Evolutionary conservation across 1,140 invertebrate species (phyloP), one percentile per base, ranked within the genome.

Genomic region (Uloborus diversus): DNA sequence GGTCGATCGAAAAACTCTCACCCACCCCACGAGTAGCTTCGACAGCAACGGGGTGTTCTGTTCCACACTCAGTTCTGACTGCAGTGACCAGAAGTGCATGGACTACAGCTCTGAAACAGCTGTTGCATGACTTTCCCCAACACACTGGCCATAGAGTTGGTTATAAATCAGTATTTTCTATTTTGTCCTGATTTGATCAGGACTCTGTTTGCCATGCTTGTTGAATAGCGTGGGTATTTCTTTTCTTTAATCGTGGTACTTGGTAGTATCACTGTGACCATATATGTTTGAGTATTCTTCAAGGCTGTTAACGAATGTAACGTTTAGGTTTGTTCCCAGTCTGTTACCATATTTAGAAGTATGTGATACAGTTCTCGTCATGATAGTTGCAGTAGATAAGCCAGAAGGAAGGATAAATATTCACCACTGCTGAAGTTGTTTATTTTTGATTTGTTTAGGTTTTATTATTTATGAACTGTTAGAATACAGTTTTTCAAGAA

Each of bases 81-180:
- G 25, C 1, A 37, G 32, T 14, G 28, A 57, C 9, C 28, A 33
- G 23, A 32, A 56, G 25, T 11, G 30, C 4, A 37, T 30, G n/a
- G 65, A 68, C 42, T 59, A 59, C 35, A 69, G 76, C 53, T 69
- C 64, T 35, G 76, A 79, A 69, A 68, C 76, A 51, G 76, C 76
- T 33, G 76, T 66, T 5, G 76, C 76, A 47, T 79, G 76, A 79
- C 9, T 53, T 53, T 17, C 23, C 5, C 5, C 5, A 7, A n/a
- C 5, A 20, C 5, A 7, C 7, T 17, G 4, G 17, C 20, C 1
- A 53, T 20, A 9, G 23, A n/a, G 49, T 20, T 20, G 17, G 17
- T 9, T 14, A 20, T 5, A 53, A 42, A 53, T 53, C n/a, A 53
- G n/a, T 53, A 53, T 53, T 53, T 53, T 53, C 17, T 53, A 53